phyloP scores from a whole-genome alignment of 1,140 invertebrate genomes.

The Sitophilus oryzae region DNA sequence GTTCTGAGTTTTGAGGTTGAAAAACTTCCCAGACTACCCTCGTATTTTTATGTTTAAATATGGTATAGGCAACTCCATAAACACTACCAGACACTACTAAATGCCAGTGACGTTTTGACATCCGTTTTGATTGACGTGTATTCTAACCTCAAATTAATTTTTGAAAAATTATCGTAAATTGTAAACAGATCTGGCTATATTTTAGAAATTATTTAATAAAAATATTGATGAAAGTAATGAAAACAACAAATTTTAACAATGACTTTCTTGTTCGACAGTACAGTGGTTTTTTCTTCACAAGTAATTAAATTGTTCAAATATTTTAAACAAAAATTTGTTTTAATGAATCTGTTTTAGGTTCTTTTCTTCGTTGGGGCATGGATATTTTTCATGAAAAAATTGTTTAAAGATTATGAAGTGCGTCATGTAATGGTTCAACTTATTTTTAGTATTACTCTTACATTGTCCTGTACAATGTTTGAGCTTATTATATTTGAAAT shows the following conservation, averaged over 20 bases:
- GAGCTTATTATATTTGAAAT: conserved; percentile 99
- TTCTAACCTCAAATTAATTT: conserved; percentile 2
- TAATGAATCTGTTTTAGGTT: conserved; percentile 57
- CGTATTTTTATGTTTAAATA: no score
- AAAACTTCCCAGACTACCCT: no score
- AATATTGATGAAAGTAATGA: conserved; percentile 11
- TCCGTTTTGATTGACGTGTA: background rate
- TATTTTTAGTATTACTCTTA: conserved; percentile 95
- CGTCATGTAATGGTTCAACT: conserved; percentile 90
- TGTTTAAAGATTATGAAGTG: conserved; percentile 98
- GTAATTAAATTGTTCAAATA: conserved; percentile 41
- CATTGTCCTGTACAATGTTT: conserved; percentile 98
- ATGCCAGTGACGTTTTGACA: no score
- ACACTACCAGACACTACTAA: no score
- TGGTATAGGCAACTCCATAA: no score
- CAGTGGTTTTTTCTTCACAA: conserved; percentile 63
- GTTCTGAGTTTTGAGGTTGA: no score
- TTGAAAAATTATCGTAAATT: background rate
- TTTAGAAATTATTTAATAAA: background rate
- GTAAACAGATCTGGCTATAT: background rate
- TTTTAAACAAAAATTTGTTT: background rate
- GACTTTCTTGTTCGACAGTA: conserved; percentile 62
- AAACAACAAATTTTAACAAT: conserved; percentile 44
- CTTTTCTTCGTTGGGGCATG: conserved; percentile 95
- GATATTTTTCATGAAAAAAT: conserved; percentile 97